Conservation (phyloP, 64 coral and sea anemone species). For the Acropora yongei region DNA sequence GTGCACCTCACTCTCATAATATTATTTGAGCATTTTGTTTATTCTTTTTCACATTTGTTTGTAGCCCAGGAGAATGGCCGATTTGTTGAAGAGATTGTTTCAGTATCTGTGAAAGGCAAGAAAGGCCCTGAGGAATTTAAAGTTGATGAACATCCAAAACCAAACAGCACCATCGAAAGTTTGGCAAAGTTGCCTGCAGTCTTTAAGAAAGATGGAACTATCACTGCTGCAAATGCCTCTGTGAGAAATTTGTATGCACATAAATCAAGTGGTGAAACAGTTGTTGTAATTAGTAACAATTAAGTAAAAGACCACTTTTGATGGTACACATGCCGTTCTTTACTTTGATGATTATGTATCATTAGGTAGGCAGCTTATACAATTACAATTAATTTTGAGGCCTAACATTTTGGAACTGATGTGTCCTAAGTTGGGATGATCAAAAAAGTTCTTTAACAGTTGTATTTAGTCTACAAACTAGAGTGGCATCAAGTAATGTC, state of each 20-base stretch:
- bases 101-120: conserved; percentile 82
- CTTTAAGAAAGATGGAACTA: conserved; percentile 96
- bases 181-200: conserved; percentile 89
- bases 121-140: conserved; percentile 92
- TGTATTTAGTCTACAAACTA: no score
- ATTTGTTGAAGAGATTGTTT: conserved; percentile 93
- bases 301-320: no score
- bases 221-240: conserved; percentile 96
- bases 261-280: neutral
- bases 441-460: no score
- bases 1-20: no score
- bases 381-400: no score
- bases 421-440: no score
- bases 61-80: conserved; percentile 76
- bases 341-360: no score
- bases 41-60: neutral
- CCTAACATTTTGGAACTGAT: no score
- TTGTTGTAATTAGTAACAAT: no score
- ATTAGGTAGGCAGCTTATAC: no score
- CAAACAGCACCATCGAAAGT: conserved; percentile 75
- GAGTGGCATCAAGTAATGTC: no score
- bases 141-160: conserved; percentile 93
- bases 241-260: conserved; percentile 32
- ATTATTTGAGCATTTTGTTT: neutral
- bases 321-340: no score